Evolutionary conservation across 1,140 invertebrate species (phyloP).

Genomic region (Drosophila bocqueti): DNA sequence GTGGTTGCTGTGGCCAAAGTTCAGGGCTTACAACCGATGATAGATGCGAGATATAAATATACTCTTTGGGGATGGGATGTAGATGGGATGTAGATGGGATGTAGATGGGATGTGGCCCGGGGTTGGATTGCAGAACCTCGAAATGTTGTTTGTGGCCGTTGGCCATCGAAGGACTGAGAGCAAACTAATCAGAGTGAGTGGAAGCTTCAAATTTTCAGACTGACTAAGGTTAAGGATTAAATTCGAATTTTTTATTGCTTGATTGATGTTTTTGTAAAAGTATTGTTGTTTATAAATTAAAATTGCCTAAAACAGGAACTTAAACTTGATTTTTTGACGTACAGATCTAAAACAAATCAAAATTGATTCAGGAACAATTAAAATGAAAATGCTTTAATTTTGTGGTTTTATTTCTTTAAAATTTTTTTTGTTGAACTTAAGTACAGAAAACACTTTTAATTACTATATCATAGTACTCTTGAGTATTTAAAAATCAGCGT

Average conservation of each 20-base stretch:
- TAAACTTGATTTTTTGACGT: neutral
- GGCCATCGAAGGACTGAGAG: conserved; percentile 12
- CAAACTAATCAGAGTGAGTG: conserved; percentile 48
- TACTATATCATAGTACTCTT: too few relatives aligned
- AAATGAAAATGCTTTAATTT: neutral
- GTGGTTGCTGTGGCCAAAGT: conserved; percentile 50
- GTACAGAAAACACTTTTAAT: neutral
- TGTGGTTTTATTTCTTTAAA: neutral
- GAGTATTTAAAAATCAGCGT: neutral
- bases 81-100: too few relatives aligned
- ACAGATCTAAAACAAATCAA: neutral
- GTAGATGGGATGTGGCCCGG: neutral
- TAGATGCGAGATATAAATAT: conserved; percentile 43
- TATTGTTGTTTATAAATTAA: neutral
- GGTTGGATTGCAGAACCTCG: conserved; percentile 5
- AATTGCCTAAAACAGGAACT: neutral
- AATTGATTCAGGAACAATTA: neutral
- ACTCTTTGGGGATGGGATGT: neutral
- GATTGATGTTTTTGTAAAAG: neutral
- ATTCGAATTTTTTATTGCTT: conserved; percentile 6
- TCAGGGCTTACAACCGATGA: conserved; percentile 48
- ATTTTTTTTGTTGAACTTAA: neutral
- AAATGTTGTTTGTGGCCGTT: conserved; percentile 32
- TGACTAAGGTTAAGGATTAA: neutral
- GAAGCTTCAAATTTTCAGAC: conserved; percentile 18